phyloP scores from a whole-genome alignment of 2,888 invertebrate species.

The Cylloceria caligata region DNA sequence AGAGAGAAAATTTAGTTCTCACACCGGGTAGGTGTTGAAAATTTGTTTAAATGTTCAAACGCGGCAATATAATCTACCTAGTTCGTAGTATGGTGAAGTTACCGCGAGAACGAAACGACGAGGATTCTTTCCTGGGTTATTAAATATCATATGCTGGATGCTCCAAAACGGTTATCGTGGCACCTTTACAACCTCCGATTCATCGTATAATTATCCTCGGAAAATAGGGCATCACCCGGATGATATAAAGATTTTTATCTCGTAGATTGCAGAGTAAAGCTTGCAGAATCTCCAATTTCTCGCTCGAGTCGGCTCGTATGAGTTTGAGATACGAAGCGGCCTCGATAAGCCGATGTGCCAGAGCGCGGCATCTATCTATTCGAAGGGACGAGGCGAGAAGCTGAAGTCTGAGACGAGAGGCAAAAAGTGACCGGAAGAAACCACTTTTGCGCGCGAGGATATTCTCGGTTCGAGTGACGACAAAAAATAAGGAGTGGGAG shows the following conservation, averaged over 20 bases:
- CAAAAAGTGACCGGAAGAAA: slow-evolving; percentile 71
- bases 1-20: background rate
- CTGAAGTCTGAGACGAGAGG: slow-evolving; percentile 37
- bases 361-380: slow-evolving; percentile 33
- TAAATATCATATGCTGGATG: slow-evolving; percentile 48
- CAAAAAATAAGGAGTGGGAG: slow-evolving; percentile 44
- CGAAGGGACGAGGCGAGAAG: slow-evolving; percentile 17
- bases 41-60: slow-evolving; percentile 13
- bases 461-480: slow-evolving; percentile 58
- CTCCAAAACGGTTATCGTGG: slow-evolving; percentile 15
- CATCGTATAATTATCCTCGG: slow-evolving; percentile 59
- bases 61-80: slow-evolving; percentile 3
- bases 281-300: slow-evolving; percentile 67
- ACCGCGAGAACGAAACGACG: slow-evolving; percentile 26
- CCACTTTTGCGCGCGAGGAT: slow-evolving; percentile 66
- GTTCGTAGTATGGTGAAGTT: slow-evolving; percentile 6
- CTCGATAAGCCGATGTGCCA: slow-evolving; percentile 65
- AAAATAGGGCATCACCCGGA: slow-evolving; percentile 30
- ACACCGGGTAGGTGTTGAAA: slow-evolving; percentile 4
- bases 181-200: slow-evolving; percentile 40
- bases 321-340: slow-evolving; percentile 52
- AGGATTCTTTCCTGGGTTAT: slow-evolving; percentile 32
- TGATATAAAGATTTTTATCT: slow-evolving; percentile 64
- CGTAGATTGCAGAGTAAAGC: slow-evolving; percentile 65
- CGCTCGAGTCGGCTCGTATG: slow-evolving; percentile 68